Percentiles rank a stretch among this genome's conserved stretches.
Evolutionary conservation across 2,888 invertebrate species (phyloP).

Genomic region (Amphipyra tragopoginis): DNA sequence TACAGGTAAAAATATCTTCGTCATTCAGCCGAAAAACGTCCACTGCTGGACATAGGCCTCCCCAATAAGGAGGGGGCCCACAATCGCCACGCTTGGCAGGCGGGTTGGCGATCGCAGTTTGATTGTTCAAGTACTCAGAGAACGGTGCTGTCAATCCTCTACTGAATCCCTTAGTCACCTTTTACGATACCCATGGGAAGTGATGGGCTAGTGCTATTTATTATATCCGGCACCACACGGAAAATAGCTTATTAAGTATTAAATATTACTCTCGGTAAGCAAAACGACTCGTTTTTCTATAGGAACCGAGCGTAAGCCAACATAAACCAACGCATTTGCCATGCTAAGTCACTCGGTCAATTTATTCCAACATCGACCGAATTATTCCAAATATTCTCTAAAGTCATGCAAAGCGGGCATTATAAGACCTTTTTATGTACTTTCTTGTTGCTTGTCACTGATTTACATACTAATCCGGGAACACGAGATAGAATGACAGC

Average conservation of each 20-base stretch:
- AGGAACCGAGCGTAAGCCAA: constrained; percentile 10
- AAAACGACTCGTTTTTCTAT: neutral
- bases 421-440: constrained; percentile 54
- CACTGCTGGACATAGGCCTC: no score
- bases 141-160: no score
- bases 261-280: neutral
- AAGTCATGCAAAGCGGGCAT: constrained; percentile 54
- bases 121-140: no score
- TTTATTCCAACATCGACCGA: constrained; percentile 44
- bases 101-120: no score
- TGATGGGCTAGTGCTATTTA: no score
- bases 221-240: no score
- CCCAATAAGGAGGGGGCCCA: no score
- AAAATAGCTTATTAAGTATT: neutral
- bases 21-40: no score
- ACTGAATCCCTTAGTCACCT: no score
- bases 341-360: constrained; percentile 47
- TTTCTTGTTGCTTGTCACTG: constrained; percentile 37
- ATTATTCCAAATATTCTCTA: constrained; percentile 50
- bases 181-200: no score
- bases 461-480: constrained; percentile 53
- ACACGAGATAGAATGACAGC: constrained; percentile 39
- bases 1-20: no score
- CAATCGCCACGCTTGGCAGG: no score
- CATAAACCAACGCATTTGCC: constrained; percentile 39